These are phyloP conservation scores for Caenorhabditis plicata DNA, from an alignment of 2,888 invertebrate genomes.

Conservation along the genomic window DNA sequence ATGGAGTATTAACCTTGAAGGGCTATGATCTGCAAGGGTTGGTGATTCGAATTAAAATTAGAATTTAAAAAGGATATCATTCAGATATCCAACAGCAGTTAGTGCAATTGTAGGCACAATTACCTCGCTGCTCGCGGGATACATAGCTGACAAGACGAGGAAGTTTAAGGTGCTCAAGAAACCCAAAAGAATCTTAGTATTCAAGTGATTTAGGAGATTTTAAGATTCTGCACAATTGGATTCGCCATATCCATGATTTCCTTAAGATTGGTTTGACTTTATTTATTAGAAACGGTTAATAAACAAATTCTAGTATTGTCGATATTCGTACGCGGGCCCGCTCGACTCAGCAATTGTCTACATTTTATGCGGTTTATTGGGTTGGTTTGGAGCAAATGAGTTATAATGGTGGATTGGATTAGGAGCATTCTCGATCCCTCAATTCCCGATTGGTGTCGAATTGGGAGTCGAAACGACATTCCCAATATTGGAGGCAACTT, in stretches of 20 bases:
- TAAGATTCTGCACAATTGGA: conserved; percentile 30
- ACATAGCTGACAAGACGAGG: conserved; percentile 55
- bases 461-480: conserved; percentile 62
- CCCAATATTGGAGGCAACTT: conserved; percentile 61
- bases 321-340: neutral
- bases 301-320: conserved; percentile 8
- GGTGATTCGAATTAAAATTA: neutral
- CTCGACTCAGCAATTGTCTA: conserved; percentile 12
- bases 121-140: conserved; percentile 49
- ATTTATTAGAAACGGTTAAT: neutral
- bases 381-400: no score
- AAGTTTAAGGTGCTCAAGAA: conserved; percentile 43
- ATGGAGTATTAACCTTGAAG: conserved; percentile 22
- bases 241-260: conserved; percentile 20
- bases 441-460: conserved; percentile 46
- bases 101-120: conserved; percentile 49
- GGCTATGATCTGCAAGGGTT: conserved; percentile 35
- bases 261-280: conserved; percentile 9
- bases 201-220: conserved; percentile 19
- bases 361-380: conserved; percentile 17
- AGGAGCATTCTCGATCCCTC: conserved; percentile 45
- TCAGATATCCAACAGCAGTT: conserved; percentile 33
- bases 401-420: no score
- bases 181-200: neutral
- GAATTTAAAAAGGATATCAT: conserved; percentile 2